Evolutionary conservation across 2,797 vertebrate genomes (phyloP).

Genomic region (Pampus argenteus): DNA sequence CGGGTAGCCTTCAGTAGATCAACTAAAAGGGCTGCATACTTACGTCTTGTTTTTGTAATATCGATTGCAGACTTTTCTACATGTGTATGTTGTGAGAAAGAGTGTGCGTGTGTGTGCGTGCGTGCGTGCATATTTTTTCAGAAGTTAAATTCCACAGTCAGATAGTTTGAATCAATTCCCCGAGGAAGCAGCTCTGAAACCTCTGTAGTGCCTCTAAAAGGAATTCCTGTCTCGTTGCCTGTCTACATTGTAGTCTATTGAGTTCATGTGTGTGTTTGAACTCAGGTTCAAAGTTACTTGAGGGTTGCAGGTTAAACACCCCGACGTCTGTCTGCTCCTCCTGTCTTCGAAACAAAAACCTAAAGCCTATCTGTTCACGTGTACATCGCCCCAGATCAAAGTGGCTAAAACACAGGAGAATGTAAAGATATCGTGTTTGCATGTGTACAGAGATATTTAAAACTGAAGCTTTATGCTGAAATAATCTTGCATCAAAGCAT

Average conservation of each 20-base stretch:
- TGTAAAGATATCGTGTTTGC: conserved; percentile 26
- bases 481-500: conserved; percentile 30
- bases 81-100: background rate
- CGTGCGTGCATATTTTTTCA: conserved; percentile 2
- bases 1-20: conserved; percentile 3
- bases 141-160: conserved; percentile 46
- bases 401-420: conserved; percentile 1
- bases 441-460: conserved; percentile 15
- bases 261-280: conserved; percentile 14
- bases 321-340: conserved; percentile 2
- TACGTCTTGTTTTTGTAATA: conserved; percentile 38
- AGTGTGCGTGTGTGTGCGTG: background rate
- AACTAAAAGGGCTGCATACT: conserved; percentile 35
- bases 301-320: conserved; percentile 3
- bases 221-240: conserved; percentile 58
- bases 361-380: background rate
- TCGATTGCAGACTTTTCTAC: conserved; percentile 42
- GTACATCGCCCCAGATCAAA: conserved; percentile 9
- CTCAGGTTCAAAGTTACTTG: background rate
- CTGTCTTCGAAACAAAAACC: background rate
- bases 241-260: background rate
- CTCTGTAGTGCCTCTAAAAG: conserved; percentile 54
- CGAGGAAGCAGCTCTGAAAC: conserved; percentile 44
- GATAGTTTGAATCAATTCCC: conserved; percentile 58
- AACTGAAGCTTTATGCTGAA: conserved; percentile 15